Evolutionary conservation across 2,113 vertebrate genomes (phyloP).

Genomic region (Lagopus muta): DNA sequence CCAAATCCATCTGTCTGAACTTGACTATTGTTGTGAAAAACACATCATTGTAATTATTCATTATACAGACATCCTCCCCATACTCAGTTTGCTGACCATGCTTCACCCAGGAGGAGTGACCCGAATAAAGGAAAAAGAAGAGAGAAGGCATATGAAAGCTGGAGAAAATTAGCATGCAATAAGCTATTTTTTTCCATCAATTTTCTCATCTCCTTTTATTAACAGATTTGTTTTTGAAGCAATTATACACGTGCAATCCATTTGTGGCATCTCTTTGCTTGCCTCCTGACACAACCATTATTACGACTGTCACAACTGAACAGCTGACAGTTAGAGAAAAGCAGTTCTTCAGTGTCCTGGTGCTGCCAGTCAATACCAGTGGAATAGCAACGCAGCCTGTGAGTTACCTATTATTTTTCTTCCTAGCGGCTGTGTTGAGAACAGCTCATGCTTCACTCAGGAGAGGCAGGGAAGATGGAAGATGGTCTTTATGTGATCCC

Average conservation of each 20-base stretch:
- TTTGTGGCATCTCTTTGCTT: conserved; percentile 65
- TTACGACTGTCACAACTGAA: conserved; percentile 68
- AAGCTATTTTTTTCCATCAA: conserved; percentile 49
- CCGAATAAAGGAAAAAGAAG: neutral
- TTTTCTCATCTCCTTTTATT: conserved; percentile 45
- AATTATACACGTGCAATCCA: conserved; percentile 72
- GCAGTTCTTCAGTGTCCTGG: conserved; percentile 32
- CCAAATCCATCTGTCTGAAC: conserved; percentile 39
- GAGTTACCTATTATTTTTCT: conserved; percentile 27
- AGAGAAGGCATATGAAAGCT: neutral
- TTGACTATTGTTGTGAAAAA: conserved; percentile 3
- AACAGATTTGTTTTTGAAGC: conserved; percentile 73
- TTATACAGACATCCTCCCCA: neutral
- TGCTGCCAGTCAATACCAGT: conserved; percentile 58
- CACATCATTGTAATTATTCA: neutral
- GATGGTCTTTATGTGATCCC: neutral
- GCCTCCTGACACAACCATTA: conserved; percentile 70
- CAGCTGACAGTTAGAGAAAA: conserved; percentile 38
- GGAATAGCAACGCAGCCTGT: neutral
- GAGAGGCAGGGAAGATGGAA: neutral
- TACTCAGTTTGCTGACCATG: neutral
- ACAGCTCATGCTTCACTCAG: conserved; percentile 32
- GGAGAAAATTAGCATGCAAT: conserved; percentile 44
- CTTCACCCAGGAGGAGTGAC: conserved; percentile 12
- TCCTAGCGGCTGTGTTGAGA: neutral